Evolutionary conservation across 2,888 invertebrate species (phyloP).

Genomic region (Drosophila kanekoi): DNA sequence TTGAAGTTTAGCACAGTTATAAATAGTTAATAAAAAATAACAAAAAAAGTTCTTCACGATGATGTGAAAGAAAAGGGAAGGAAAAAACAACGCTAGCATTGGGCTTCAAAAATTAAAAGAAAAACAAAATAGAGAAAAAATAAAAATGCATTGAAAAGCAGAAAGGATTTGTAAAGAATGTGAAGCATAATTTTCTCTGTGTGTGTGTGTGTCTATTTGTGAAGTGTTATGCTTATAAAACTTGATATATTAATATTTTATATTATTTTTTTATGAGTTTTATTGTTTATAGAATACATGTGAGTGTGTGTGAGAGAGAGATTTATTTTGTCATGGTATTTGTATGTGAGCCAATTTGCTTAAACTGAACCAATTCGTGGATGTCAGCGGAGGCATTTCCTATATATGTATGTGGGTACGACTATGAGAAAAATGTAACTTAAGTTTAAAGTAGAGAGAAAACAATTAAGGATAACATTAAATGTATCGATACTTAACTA

Average conservation of each 20-base stretch:
- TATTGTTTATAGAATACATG: neutral
- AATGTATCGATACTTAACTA: constrained; percentile 37
- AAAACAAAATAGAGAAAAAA: constrained; percentile 1
- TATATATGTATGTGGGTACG: constrained; percentile 37
- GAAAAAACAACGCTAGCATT: constrained; percentile 34
- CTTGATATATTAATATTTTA: neutral
- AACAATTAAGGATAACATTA: constrained; percentile 44
- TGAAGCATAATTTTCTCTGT: neutral
- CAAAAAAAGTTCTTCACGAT: constrained; percentile 13
- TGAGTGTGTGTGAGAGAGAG: constrained; percentile 9
- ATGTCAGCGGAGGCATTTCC: constrained; percentile 81
- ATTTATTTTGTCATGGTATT: constrained; percentile 10
- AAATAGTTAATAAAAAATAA: constrained; percentile 30
- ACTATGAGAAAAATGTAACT: constrained; percentile 48
- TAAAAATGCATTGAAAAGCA: constrained; percentile 1
- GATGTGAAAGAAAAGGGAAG: neutral
- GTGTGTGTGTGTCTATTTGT: constrained; percentile 1
- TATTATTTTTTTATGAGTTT: neutral
- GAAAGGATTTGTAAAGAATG: neutral
- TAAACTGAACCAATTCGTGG: constrained; percentile 50
- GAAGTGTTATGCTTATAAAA: neutral
- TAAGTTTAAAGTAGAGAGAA: constrained; percentile 41
- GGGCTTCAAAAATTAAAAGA: constrained; percentile 31
- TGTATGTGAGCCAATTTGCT: constrained; percentile 54
- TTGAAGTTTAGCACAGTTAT: constrained; percentile 52